phyloP scores from a whole-genome alignment of 2,113 vertebrate genomes.

The Bubo bubo region DNA sequence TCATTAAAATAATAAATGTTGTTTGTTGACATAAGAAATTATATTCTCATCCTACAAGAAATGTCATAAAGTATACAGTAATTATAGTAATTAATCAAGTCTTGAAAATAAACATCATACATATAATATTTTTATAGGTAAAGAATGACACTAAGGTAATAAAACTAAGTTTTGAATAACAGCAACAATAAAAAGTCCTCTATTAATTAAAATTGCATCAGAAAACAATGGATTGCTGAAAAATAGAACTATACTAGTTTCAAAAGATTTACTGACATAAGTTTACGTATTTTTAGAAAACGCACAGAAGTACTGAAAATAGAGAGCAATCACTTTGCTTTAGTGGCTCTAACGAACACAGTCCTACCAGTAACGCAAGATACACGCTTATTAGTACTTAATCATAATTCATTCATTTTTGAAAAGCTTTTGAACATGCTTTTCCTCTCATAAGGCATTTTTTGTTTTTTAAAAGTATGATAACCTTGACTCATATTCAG shows the following conservation, averaged over 20 bases:
- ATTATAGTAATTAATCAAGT: background rate
- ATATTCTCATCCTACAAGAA: background rate
- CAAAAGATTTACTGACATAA: background rate
- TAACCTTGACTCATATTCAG: background rate
- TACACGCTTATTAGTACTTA: background rate
- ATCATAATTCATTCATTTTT: background rate
- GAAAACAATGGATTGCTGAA: background rate
- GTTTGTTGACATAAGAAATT: background rate
- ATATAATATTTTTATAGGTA: background rate
- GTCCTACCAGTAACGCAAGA: background rate
- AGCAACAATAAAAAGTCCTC: background rate
- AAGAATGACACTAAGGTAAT: background rate
- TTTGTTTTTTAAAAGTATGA: background rate
- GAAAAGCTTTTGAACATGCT: background rate
- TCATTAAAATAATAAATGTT: accelerated
- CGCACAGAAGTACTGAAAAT: background rate
- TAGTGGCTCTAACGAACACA: background rate
- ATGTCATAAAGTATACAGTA: background rate
- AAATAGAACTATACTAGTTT: background rate
- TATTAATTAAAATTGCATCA: background rate
- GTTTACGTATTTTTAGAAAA: background rate
- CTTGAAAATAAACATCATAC: background rate
- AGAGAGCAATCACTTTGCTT: background rate
- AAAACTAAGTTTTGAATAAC: background rate
- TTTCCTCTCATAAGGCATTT: background rate